A percentile compares a stretch with the other conserved stretches of the same genome.
Evolutionary conservation across 1,140 invertebrate genomes (phyloP).

Genomic region (Penaeus japonicus): DNA sequence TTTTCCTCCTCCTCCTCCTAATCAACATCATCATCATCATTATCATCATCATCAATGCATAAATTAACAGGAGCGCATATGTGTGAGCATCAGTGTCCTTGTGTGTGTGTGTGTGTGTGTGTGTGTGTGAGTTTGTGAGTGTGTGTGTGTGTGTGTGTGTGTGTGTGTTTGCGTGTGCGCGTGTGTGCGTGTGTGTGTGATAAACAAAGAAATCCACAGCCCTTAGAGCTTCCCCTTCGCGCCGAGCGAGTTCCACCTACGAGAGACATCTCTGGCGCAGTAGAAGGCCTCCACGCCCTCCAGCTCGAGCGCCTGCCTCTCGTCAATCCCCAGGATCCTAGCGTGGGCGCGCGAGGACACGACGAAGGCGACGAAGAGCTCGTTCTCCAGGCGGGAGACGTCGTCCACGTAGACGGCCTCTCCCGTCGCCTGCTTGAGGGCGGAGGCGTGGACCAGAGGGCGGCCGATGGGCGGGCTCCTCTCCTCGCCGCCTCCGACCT

Average conservation of each 20-base stretch:
- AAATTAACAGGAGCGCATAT: too few species aligned
- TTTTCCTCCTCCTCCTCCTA: too few species aligned
- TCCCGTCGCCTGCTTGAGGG: constrained; percentile 87
- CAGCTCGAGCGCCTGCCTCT: constrained; percentile 70
- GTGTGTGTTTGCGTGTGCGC: too few species aligned
- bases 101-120: too few species aligned
- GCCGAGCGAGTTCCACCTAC: constrained; percentile 61
- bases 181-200: too few species aligned
- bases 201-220: too few species aligned
- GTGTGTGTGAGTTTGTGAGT: too few species aligned
- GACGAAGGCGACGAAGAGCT: constrained; percentile 80
- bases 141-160: too few species aligned
- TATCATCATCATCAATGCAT: too few species aligned
- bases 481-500: constrained; percentile 71
- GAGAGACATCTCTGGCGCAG: constrained; percentile 69
- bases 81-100: too few species aligned
- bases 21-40: too few species aligned
- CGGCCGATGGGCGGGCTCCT: constrained; percentile 71
- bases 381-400: constrained; percentile 75
- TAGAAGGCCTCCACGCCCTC: constrained; percentile 80
- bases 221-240: too few species aligned
- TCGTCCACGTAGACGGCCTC: constrained; percentile 94
- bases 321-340: constrained; percentile 78
- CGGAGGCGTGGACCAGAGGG: constrained; percentile 82
- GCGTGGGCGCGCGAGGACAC: constrained; percentile 82